These are phyloP conservation scores for Caenorhabditis parvicauda DNA, from an alignment of 2,888 invertebrate species.

Conservation along the genomic window DNA sequence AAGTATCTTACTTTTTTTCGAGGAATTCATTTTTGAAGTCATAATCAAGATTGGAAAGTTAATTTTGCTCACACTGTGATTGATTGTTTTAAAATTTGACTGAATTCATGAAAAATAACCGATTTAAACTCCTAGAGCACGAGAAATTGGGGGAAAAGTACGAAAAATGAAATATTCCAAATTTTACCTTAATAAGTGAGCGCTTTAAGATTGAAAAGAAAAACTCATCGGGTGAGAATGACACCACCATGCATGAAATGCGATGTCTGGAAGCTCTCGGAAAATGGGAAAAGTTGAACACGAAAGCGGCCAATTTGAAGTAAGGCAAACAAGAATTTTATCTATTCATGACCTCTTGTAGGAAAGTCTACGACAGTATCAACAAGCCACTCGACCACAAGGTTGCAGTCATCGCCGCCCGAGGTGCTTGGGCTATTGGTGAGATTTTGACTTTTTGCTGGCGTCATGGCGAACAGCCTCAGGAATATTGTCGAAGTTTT, in stretches of 20 bases:
- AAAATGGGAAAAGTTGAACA: conserved; percentile 74
- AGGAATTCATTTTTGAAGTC: background rate
- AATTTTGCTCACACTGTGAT: too few species aligned
- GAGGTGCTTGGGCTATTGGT: conserved; percentile 90
- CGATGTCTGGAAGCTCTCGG: conserved; percentile 93
- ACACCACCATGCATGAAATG: conserved; percentile 85
- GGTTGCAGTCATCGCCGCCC: conserved; percentile 83
- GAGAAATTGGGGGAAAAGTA: too few species aligned
- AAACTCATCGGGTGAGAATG: conserved; percentile 8
- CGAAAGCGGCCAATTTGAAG: conserved; percentile 17
- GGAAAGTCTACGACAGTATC: too few species aligned
- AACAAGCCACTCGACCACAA: conserved; percentile 47
- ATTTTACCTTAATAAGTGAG: background rate
- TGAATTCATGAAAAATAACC: background rate
- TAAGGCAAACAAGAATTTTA: too few species aligned
- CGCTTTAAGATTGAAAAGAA: too few species aligned
- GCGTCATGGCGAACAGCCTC: too few species aligned
- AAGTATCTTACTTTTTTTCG: too few species aligned
- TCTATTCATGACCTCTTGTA: too few species aligned
- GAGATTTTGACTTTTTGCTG: conserved; percentile 12
- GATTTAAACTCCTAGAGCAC: conserved; percentile 2
- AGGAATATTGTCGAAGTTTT: conserved; percentile 5
- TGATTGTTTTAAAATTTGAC: background rate
- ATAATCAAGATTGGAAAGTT: too few species aligned
- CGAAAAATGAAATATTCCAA: too few species aligned